A percentile compares a stretch with the other conserved stretches of the same genome.
These are phyloP conservation scores for Mallotus villosus DNA, from an alignment of 2,797 vertebrate genomes.

Conservation along the genomic window DNA sequence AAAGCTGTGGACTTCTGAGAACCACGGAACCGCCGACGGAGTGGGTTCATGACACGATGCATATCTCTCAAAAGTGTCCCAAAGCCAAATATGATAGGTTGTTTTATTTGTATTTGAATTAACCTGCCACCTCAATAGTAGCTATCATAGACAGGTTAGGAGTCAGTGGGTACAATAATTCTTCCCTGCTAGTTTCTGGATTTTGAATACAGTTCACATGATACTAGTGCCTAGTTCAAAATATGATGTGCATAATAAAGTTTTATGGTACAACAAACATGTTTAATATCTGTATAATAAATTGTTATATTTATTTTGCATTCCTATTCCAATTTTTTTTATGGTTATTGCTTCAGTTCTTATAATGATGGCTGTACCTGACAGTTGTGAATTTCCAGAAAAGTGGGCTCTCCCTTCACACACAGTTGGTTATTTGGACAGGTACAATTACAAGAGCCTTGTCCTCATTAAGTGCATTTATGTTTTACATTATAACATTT, in stretches of 20 bases:
- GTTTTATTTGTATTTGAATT: background rate
- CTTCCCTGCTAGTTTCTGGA: background rate
- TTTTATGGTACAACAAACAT: background rate
- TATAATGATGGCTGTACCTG: no score
- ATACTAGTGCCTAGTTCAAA: background rate
- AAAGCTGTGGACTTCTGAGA: slow-evolving; percentile 72
- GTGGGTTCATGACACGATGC: background rate
- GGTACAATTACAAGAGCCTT: background rate
- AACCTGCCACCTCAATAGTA: background rate
- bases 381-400: no score
- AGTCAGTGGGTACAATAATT: background rate
- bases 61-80: background rate
- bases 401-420: no score
- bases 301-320: background rate
- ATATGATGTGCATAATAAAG: background rate
- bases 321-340: background rate
- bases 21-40: slow-evolving; percentile 24
- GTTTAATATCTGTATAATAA: background rate
- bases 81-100: background rate
- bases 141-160: background rate
- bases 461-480: no score
- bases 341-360: no score
- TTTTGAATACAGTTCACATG: background rate
- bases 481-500: no score
- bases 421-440: background rate